Evolutionary conservation across 1,140 invertebrate genomes (phyloP), one percentile per base, ranked within the genome.

Genomic region (Eriosoma lanigerum): DNA sequence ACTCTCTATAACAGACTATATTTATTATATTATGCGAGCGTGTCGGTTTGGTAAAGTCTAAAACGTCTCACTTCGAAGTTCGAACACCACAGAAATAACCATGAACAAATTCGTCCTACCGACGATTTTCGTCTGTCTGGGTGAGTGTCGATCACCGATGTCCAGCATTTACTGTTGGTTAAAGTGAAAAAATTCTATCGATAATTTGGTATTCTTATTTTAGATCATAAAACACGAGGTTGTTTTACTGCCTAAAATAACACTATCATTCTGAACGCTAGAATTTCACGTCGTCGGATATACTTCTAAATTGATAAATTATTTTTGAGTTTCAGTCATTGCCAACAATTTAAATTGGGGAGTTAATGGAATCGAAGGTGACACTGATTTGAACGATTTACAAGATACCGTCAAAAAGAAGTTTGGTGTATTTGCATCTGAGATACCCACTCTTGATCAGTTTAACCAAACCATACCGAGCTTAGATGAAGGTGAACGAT

Each of bases 401-500:
- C 54, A 78, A 48, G 75, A 62, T 24, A 78, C 75, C 3, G 75
- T 78, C 2, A 78, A 78, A 62, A 78, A 78, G 75, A 78, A 76
- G 73, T 58, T 76, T 9, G 73, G 21, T 4, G 5, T 54, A 1
- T 46, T 76, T 54, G 32, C 21, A 0, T 17, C 54, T 0, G 75
- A 48, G 13, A 24, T 78, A 17, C 56, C 75, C 5, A 62, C 19
- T 29, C 8, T 78, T 1, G 38, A 78, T n/a, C 75, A 78, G 19
- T 60, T 78, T 17, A 78, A 78, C 6, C n/a, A n/a, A 0, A 62
- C 56, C 1, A 62, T 86, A 6, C 85, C 85, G 0, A 73, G 64
- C 2, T 3, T 83, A 32, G 85, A 88, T 24, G 83, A 87, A 26
- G 83, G 82, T 0, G 82, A 84, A 26, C 84, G 85, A 48, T 12